Conservation (phyloP, 1,140 invertebrate genomes). For the Kradibia gibbosae region DNA sequence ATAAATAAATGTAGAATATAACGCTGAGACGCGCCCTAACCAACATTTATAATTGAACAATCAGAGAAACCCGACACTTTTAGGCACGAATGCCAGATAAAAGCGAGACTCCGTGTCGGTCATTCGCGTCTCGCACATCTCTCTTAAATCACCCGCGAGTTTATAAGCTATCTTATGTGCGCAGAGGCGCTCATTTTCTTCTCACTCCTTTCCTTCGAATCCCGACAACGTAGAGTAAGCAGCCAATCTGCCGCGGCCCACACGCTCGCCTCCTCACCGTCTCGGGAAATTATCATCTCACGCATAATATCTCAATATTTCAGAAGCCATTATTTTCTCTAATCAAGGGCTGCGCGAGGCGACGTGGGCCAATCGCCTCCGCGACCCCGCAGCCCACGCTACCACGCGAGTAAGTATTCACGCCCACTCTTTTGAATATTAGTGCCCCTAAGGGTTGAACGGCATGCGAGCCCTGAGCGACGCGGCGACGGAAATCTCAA, state of each 20-base stretch:
- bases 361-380: neutral
- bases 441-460: conserved; percentile 67
- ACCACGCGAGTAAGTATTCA: conserved; percentile 25
- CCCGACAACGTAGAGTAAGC: too few species aligned
- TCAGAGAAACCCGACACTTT: conserved; percentile 49
- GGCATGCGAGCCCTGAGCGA: conserved; percentile 63
- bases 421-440: conserved; percentile 73
- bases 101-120: neutral
- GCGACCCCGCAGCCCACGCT: neutral
- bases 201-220: too few species aligned
- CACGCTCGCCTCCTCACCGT: neutral
- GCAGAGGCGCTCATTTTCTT: conserved; percentile 66
- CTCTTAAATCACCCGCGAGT: conserved; percentile 60
- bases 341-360: conserved; percentile 68
- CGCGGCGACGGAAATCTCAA: too few species aligned
- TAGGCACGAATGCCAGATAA: conserved; percentile 30
- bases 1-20: conserved; percentile 45
- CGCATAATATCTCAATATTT: conserved; percentile 74
- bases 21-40: neutral
- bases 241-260: neutral
- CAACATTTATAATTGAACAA: conserved; percentile 43
- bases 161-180: conserved; percentile 67
- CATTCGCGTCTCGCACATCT: conserved; percentile 56
- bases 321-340: conserved; percentile 69
- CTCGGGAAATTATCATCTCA: conserved; percentile 57